Base-by-base conservation (phyloP, 1,140 invertebrate species). In the Anadara kagoshimensis region DNA sequence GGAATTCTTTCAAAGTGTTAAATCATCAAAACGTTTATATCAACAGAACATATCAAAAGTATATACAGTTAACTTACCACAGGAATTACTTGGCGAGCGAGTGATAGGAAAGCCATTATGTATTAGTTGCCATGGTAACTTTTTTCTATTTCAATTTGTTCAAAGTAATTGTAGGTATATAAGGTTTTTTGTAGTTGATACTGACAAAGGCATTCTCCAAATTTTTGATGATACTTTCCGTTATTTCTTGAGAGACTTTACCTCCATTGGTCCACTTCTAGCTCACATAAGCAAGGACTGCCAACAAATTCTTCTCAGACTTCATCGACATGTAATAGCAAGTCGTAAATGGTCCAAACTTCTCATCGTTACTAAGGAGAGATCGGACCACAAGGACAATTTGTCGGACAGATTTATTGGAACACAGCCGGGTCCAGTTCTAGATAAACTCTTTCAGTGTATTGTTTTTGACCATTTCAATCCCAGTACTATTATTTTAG, bases 61-160 rank as follows among this genome's bases (percentile, higher is more conserved):
- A 8, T n/a, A 53, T 20, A 36, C 24, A 53, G 20, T 64, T 10
- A 4, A 18, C 20, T 20, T 64, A n/a, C 62, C 62, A 51, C n/a
- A 26, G 47, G 26, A 53, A 26, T 51, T 64, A 51, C 49, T 49
- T 64, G 16, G 26, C n/a, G 20, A 64, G 20, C 49, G 62, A 64
- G 51, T 64, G n/a, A 51, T 64, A n/a, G 62, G 62, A 5, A 43
- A 64, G 8, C 62, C 62, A 1, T 7, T 64, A 5, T 64, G 62
- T n/a, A 64, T 64, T 51, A 45, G 62, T 10, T 64, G 62, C 36
- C 49, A 41, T 20, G 26, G 29, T n/a, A 43, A 53, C 53, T 53
- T 51, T 53, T 53, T 51, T 53, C 45, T 64, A 20, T 64, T 64
- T 64, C 62, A 64, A 14, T 64, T 51, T 41, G 45, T 53, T 24